Evolutionary conservation across 2,888 invertebrate species (phyloP).

Genomic region (Pedicia rivosa): DNA sequence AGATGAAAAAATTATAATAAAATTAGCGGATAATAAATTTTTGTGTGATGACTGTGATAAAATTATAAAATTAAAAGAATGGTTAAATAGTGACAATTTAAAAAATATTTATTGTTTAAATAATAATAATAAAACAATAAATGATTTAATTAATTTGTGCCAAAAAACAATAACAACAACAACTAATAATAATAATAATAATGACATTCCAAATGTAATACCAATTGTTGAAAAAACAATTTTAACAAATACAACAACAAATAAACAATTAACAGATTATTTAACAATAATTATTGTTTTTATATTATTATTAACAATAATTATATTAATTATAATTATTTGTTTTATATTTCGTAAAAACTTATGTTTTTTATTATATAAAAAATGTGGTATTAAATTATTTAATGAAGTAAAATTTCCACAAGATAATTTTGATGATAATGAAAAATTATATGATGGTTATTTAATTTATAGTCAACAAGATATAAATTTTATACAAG

Average conservation of each 20-base stretch:
- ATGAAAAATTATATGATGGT: constrained; percentile 67
- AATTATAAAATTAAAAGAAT: constrained; percentile 48
- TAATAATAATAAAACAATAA: constrained; percentile 29
- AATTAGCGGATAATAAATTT: constrained; percentile 65
- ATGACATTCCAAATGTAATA: constrained; percentile 20
- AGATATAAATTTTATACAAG: constrained; percentile 57
- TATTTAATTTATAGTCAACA: constrained; percentile 74
- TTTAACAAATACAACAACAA: constrained; percentile 24
- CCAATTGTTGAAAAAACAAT: constrained; percentile 1
- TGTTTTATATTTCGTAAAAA: constrained; percentile 63
- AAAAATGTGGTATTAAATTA: constrained; percentile 59
- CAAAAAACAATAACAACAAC: no score
- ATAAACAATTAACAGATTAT: constrained; percentile 53
- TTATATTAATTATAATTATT: constrained; percentile 51
- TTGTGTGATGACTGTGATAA: constrained; percentile 66
- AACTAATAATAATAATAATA: constrained; percentile 4
- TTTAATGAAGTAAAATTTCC: constrained; percentile 33
- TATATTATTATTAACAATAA: constrained; percentile 53
- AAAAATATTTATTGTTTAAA: constrained; percentile 29
- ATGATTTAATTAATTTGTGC: no score
- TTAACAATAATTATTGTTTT: constrained; percentile 51
- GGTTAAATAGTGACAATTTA: constrained; percentile 51
- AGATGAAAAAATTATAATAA: constrained; percentile 32
- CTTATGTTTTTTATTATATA: constrained; percentile 63
- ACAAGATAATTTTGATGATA: constrained; percentile 9